phyloP scores from a whole-genome alignment of 2,888 invertebrate genomes.

The Chrysotoxum bicinctum region DNA sequence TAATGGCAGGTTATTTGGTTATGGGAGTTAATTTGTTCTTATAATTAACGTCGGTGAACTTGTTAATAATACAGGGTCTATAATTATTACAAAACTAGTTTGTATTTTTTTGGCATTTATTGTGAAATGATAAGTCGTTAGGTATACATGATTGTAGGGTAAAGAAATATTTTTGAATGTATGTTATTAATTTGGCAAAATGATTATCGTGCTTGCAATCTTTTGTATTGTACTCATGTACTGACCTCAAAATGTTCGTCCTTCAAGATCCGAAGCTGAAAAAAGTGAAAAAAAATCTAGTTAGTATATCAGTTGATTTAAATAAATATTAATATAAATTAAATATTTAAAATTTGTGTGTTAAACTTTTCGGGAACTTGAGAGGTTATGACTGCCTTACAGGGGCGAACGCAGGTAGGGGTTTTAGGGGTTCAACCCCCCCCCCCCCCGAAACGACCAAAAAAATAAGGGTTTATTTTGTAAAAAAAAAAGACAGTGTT shows the following conservation, averaged over 20 bases:
- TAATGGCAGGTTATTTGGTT: conserved; percentile 26
- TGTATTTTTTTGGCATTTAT: conserved; percentile 1
- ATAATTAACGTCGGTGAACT: not conserved
- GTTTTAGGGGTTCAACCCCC: no score
- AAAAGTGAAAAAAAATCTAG: conserved; percentile 9
- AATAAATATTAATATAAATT: no score
- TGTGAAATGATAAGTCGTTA: not conserved
- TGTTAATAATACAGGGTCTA: not conserved
- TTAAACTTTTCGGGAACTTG: no score
- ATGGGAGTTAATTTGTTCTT: not conserved
- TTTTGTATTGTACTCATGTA: conserved; percentile 17
- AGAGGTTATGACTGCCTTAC: no score
- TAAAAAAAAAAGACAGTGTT: no score
- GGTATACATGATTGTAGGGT: not conserved
- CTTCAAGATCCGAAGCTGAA: conserved; percentile 27
- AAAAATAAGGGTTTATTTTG: no score
- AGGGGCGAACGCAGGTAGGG: no score
- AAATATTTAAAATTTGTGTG: no score
- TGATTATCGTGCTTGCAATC: not conserved
- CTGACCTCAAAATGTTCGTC: conserved; percentile 34
- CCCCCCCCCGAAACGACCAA: no score
- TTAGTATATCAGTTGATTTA: no score
- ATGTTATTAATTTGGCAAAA: not conserved
- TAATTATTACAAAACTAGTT: not conserved
- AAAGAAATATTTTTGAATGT: no score